Evolutionary conservation across 2,888 invertebrate species (phyloP).

Genomic region (Chelonus formosanus): DNA sequence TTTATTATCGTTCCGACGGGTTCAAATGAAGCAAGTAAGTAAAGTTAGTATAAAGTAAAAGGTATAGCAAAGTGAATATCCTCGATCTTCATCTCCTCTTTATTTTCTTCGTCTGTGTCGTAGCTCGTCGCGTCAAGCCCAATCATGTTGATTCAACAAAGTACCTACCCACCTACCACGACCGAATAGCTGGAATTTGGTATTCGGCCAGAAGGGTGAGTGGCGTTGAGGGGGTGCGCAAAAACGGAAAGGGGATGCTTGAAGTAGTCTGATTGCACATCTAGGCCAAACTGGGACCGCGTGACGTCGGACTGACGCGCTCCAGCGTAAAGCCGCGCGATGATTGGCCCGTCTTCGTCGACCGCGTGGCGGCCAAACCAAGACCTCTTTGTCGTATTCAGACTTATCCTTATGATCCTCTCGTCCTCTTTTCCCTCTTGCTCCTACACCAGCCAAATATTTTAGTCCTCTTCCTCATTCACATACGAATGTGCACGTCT

Average conservation of each 20-base stretch:
- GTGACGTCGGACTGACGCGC: conserved; percentile 51
- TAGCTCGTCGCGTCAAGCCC: conserved; percentile 59
- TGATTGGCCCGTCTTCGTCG: conserved; percentile 54
- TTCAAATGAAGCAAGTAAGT: not conserved
- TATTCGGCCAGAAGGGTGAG: conserved; percentile 63
- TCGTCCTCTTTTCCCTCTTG: conserved; percentile 32
- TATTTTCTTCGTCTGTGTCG: conserved; percentile 34
- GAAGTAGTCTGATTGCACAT: conserved; percentile 64
- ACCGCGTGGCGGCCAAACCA: conserved; percentile 6
- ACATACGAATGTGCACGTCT: conserved; percentile 10
- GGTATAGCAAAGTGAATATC: conserved; percentile 22
- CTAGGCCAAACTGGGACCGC: conserved; percentile 64
- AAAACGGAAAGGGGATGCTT: conserved; percentile 42
- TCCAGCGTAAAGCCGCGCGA: conserved; percentile 62
- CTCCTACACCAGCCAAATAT: conserved; percentile 20
- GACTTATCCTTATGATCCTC: conserved; percentile 33
- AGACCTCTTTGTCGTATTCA: conserved; percentile 37
- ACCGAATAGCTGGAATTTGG: conserved; percentile 65
- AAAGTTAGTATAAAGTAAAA: not conserved
- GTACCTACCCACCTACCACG: conserved; percentile 58
- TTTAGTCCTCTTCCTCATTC: not conserved
- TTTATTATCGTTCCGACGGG: no score
- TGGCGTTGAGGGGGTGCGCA: conserved; percentile 37
- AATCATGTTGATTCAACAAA: conserved; percentile 66
- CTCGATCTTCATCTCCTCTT: conserved; percentile 14